Percentiles rank a stretch among this genome's conserved stretches.
phyloP scores from a whole-genome alignment of 2,113 vertebrate genomes.

The Blennius ocellaris region DNA sequence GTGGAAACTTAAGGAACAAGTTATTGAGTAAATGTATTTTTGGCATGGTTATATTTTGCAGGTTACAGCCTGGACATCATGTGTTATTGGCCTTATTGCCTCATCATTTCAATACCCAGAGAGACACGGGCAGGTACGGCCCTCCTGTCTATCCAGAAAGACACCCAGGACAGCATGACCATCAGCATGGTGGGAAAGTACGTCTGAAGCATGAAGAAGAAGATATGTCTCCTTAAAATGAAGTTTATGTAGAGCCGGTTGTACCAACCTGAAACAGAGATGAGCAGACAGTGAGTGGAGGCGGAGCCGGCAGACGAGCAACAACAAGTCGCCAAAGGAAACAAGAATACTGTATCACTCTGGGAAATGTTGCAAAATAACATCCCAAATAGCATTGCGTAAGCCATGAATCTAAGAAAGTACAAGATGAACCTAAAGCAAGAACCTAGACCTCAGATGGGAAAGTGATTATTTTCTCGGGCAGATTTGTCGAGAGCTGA shows the following conservation, averaged over 20 bases:
- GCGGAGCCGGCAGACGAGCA: not conserved
- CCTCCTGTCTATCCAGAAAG: conserved; percentile 94
- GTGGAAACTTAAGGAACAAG: too few species aligned
- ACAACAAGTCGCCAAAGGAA: not conserved
- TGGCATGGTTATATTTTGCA: too few species aligned
- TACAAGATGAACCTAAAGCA: conserved; percentile 5
- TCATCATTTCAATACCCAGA: conserved; percentile 76
- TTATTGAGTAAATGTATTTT: too few species aligned
- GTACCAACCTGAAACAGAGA: conserved; percentile 88
- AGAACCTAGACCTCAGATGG: conserved; percentile 15
- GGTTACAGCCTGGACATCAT: too few species aligned
- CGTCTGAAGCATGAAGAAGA: conserved; percentile 95
- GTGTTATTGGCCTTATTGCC: not conserved
- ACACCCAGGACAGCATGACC: conserved; percentile 96
- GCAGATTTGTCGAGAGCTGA: conserved; percentile 16
- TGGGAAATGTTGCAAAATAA: not conserved
- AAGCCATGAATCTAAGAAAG: conserved; percentile 2
- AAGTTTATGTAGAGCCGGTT: conserved; percentile 95
- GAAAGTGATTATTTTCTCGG: conserved; percentile 7
- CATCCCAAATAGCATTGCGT: not conserved
- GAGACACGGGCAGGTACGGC: conserved; percentile 93
- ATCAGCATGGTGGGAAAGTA: conserved; percentile 95
- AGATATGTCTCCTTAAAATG: conserved; percentile 91
- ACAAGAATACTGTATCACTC: not conserved
- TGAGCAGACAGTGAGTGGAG: conserved; percentile 7